Percentiles rank a stretch among this genome's conserved stretches.
phyloP scores from a whole-genome alignment of 2,113 vertebrate species.

The Oryzias woworae region DNA sequence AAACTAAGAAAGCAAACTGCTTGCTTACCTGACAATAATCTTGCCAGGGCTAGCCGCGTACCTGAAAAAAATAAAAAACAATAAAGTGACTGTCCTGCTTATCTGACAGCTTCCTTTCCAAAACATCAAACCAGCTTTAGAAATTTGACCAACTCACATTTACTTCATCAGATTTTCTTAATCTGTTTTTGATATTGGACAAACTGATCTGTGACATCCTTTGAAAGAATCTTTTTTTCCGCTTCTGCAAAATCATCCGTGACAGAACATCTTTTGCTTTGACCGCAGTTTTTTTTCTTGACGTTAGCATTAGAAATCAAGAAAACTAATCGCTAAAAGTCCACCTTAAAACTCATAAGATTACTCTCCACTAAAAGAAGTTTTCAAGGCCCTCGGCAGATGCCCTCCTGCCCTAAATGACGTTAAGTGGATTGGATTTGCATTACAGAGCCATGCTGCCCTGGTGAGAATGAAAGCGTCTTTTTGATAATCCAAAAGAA shows the following conservation, averaged over 20 bases:
- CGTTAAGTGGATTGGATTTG: conserved; percentile 48
- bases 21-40: conserved; percentile 83
- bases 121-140: neutral
- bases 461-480: conserved; percentile 20
- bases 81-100: conserved; percentile 41
- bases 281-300: neutral
- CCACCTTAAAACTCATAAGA: neutral
- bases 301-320: neutral
- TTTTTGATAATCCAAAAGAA: neutral
- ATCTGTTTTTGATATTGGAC: no score
- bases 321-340: neutral
- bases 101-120: neutral
- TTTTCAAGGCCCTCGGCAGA: neutral
- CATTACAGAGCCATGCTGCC: conserved; percentile 18
- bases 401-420: conserved; percentile 20
- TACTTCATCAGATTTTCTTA: no score
- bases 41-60: conserved; percentile 75
- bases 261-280: no score
- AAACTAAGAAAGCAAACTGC: conserved; percentile 39
- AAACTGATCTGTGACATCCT: no score
- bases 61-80: conserved; percentile 76
- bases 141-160: no score
- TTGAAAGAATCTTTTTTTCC: no score
- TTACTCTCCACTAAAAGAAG: conserved; percentile 1
- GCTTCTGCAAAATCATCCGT: no score